Evolutionary conservation across 2,113 vertebrate species (phyloP).

Genomic region (Lethenteron camtschaticum): DNA sequence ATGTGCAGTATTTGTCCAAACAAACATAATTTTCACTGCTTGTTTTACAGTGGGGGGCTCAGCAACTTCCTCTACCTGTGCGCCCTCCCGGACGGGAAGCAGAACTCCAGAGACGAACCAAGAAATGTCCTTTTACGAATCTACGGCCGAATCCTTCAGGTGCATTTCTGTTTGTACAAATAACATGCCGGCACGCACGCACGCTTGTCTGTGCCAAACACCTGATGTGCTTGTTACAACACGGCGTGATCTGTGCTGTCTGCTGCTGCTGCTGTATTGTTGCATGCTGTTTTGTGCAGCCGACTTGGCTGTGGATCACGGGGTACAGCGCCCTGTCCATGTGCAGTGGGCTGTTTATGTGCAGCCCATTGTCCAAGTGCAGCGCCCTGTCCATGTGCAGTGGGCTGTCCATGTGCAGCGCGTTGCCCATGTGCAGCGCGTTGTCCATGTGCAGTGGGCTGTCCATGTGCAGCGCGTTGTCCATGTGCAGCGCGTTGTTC

Average conservation of each 20-base stretch:
- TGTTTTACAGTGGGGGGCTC: conserved; percentile 47
- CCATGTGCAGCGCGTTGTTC: neutral
- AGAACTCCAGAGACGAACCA: conserved; percentile 31
- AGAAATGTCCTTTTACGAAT: conserved; percentile 50
- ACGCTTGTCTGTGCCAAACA: too few species aligned
- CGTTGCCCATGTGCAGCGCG: neutral
- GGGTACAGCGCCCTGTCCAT: neutral
- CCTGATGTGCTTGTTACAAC: neutral
- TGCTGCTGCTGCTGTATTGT: neutral
- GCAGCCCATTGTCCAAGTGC: neutral
- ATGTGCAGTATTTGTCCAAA: too few species aligned
- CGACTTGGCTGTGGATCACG: neutral
- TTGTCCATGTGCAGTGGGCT: too few species aligned
- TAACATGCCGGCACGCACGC: too few species aligned
- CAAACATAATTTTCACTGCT: neutral
- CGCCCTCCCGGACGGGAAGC: conserved; percentile 31
- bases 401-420: too few species aligned
- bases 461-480: neutral
- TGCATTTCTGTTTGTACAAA: conserved; percentile 12
- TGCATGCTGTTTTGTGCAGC: neutral
- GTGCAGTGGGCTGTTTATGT: neutral
- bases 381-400: neutral
- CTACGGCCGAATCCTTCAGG: conserved; percentile 75
- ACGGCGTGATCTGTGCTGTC: neutral
- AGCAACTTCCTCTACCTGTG: conserved; percentile 75